Evolutionary conservation across 1,140 invertebrate genomes (phyloP), one percentile per base, ranked within the genome.

Genomic region (Pemphigus obesinymphae): DNA sequence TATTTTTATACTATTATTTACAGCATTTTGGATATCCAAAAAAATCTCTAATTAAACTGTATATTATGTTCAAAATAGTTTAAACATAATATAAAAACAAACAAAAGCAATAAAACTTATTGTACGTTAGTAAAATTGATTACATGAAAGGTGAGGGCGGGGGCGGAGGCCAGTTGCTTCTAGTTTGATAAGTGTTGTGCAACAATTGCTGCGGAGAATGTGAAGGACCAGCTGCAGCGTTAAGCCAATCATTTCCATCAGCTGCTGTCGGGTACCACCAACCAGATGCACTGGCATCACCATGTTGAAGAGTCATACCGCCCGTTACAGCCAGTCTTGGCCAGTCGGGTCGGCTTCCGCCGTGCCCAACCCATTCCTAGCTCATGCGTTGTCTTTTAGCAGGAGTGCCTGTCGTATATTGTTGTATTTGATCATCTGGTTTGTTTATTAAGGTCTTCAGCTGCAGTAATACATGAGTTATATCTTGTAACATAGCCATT

Each of bases 351-450:
- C 76, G 76, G 55, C 55, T 80, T 26, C 76, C 76, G 17, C 76
- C 76, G 37, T 55, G 76, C 76, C 76, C 76, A 29, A 37, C 76
- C 76, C 76, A 80, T 80, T 80, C 76, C 76, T 80, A 80, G 76
- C 76, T 80, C 34, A 11, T 40, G 23, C 55, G 76, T 11, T 43
- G 76, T 11, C 76, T 55, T 7, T 80, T 80, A 2, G 31, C 3
- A 13, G 53, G 50, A 3, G 7, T n/a, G 10, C 34, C 55, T 6
- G 15, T 17, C 15, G 63, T 61, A 4, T 68, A 40, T 1, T 50
- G 45, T 82, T 95, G 90, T 3, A 61, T 23, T 45, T 61, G 76
- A 45, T 61, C 55, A 4, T 80, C 76, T 13, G 63, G 76, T 45
- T 80, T 80, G 2, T 5, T 11, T 0, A 80, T 1, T 20, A 80